These are phyloP conservation scores for Siniperca chuatsi DNA, from an alignment of 2,113 vertebrate genomes.

Conservation along the genomic window DNA sequence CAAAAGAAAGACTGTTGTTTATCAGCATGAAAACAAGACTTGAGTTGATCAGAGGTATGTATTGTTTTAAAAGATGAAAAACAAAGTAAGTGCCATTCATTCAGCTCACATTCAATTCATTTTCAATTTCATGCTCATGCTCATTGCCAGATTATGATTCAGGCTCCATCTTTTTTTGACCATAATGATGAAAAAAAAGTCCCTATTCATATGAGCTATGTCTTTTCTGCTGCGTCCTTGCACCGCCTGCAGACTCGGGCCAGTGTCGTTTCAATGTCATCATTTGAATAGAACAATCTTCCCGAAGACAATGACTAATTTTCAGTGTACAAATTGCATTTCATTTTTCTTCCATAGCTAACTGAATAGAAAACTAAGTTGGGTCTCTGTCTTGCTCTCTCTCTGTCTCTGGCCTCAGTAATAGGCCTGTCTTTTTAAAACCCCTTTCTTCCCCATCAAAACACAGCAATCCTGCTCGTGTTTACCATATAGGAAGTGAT, in stretches of 20 bases:
- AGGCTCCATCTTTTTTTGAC: slow-evolving; percentile 34
- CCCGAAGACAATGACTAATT: slow-evolving; percentile 75
- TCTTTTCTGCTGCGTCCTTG: slow-evolving; percentile 62
- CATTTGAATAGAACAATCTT: slow-evolving; percentile 73
- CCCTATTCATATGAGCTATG: slow-evolving; percentile 28
- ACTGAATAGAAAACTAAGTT: slow-evolving; percentile 60
- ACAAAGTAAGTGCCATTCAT: slow-evolving; percentile 46
- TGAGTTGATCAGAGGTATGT: slow-evolving; percentile 38
- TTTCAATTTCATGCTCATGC: slow-evolving; percentile 45
- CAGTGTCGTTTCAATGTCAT: slow-evolving; percentile 69
- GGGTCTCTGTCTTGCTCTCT: slow-evolving; percentile 5
- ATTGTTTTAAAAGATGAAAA: slow-evolving; percentile 60
- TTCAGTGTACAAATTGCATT: slow-evolving; percentile 74
- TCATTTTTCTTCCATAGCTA: slow-evolving; percentile 47
- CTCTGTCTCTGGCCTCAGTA: slow-evolving; percentile 5
- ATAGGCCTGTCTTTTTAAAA: slow-evolving; percentile 17
- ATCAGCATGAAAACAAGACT: slow-evolving; percentile 72
- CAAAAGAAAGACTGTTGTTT: slow-evolving; percentile 56
- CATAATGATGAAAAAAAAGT: slow-evolving; percentile 23
- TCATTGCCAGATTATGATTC: slow-evolving; percentile 51
- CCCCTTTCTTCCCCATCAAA: background rate
- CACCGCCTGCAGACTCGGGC: slow-evolving; percentile 12
- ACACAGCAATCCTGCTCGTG: background rate
- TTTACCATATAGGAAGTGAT: slow-evolving; percentile 22
- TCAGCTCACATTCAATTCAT: slow-evolving; percentile 44